Percentiles rank a stretch among this genome's conserved stretches.
These are phyloP conservation scores for Xenopus borealis DNA, from an alignment of 2,113 vertebrate genomes.

Conservation along the genomic window DNA sequence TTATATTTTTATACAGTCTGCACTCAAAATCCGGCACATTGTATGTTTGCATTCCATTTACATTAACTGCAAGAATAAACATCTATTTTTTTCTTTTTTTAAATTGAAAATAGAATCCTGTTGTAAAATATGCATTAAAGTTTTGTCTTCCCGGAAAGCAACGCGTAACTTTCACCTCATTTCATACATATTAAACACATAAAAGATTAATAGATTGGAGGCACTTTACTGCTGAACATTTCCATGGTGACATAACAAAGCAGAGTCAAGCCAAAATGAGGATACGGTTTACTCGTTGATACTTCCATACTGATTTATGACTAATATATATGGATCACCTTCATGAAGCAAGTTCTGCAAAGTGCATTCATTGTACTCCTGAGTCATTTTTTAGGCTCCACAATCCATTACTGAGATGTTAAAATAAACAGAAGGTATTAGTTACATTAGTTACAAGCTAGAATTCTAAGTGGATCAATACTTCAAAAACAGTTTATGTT, in stretches of 20 bases:
- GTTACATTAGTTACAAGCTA: too few species aligned
- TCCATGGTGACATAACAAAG: slow-evolving; percentile 19
- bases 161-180: background rate
- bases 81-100: too few species aligned
- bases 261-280: background rate
- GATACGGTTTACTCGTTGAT: background rate
- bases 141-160: background rate
- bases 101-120: too few species aligned
- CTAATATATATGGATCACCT: background rate
- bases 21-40: too few species aligned
- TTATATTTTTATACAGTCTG: too few species aligned
- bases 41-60: too few species aligned
- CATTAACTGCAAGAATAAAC: too few species aligned
- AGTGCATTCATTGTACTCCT: slow-evolving; percentile 1
- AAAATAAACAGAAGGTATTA: slow-evolving; percentile 20
- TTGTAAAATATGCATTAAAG: background rate
- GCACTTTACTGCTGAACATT: background rate
- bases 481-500: too few species aligned
- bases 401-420: background rate
- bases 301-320: background rate
- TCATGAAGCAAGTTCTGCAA: background rate
- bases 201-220: slow-evolving; percentile 6
- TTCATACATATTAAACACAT: background rate
- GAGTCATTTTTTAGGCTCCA: background rate
- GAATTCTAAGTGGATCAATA: too few species aligned